phyloP scores from a whole-genome alignment of 2,797 vertebrate species.

The Macropus fuliginosus region DNA sequence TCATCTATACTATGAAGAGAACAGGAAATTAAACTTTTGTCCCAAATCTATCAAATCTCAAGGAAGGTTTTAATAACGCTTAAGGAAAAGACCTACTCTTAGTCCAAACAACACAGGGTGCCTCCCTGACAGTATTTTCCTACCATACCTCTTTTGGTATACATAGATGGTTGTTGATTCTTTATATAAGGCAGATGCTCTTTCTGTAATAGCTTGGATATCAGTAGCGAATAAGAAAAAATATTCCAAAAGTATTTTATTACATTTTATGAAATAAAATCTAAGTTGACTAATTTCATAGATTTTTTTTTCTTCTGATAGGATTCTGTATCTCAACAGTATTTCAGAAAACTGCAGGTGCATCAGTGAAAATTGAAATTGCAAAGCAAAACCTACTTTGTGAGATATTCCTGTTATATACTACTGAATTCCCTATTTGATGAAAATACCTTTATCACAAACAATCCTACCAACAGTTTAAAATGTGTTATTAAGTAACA shows the following conservation, averaged over 20 bases:
- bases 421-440: conserved; percentile 55
- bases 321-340: background rate
- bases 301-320: background rate
- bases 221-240: background rate
- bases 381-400: conserved; percentile 47
- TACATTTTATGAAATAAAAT: conserved; percentile 24
- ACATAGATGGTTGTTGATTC: conserved; percentile 16
- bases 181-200: background rate
- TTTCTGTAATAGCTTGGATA: conserved; percentile 46
- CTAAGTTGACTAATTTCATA: conserved; percentile 12
- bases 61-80: background rate
- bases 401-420: conserved; percentile 51
- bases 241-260: background rate
- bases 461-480: conserved; percentile 48
- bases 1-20: background rate
- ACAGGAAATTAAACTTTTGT: background rate
- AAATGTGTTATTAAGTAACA: conserved; percentile 56
- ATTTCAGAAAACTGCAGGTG: conserved; percentile 48
- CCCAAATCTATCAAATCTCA: background rate
- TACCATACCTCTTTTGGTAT: background rate
- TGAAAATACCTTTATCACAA: conserved; percentile 37
- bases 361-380: conserved; percentile 60
- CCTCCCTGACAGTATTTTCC: background rate
- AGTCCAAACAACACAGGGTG: background rate
- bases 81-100: background rate